A percentile compares a stretch with the other conserved stretches of the same genome.
phyloP scores from a whole-genome alignment of 2,888 invertebrate species.

The Tricholauxania praeusta region DNA sequence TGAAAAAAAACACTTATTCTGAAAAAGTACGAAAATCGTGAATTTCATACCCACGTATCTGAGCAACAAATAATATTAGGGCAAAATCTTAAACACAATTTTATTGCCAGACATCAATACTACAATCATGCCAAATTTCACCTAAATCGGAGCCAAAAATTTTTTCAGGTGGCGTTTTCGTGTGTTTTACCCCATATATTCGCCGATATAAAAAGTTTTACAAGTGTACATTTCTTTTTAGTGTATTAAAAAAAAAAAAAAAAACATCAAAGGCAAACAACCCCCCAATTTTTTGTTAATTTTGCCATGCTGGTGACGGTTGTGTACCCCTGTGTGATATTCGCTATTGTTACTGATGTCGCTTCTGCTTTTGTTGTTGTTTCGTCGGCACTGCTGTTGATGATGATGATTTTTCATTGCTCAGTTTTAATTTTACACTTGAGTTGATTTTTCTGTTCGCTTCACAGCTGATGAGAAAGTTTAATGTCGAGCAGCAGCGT shows the following conservation, averaged over 20 bases:
- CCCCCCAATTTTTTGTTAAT: slow-evolving; percentile 5
- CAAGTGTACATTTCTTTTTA: too few relatives aligned
- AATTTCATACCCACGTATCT: too few relatives aligned
- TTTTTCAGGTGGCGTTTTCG: too few relatives aligned
- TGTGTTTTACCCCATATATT: too few relatives aligned
- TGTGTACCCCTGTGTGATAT: background rate
- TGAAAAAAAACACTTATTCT: too few relatives aligned
- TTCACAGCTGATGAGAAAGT: slow-evolving; percentile 54
- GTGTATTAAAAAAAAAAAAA: background rate
- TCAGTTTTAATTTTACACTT: slow-evolving; percentile 66
- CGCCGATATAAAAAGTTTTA: too few relatives aligned
- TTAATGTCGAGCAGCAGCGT: slow-evolving; percentile 46
- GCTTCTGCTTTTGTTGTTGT: slow-evolving; percentile 17
- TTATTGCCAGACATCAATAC: too few relatives aligned
- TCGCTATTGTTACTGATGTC: slow-evolving; percentile 24
- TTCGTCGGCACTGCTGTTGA: slow-evolving; percentile 43
- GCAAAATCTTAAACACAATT: too few relatives aligned
- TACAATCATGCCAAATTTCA: too few relatives aligned
- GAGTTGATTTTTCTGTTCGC: slow-evolving; percentile 58
- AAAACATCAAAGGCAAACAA: slow-evolving; percentile 1
- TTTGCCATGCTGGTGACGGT: background rate
- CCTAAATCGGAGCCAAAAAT: too few relatives aligned
- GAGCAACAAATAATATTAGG: too few relatives aligned
- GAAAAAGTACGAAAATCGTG: too few relatives aligned
- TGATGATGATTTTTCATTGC: slow-evolving; percentile 66